phyloP scores from a whole-genome alignment of 1,140 invertebrate genomes.

The Zaprionus camerounensis region DNA sequence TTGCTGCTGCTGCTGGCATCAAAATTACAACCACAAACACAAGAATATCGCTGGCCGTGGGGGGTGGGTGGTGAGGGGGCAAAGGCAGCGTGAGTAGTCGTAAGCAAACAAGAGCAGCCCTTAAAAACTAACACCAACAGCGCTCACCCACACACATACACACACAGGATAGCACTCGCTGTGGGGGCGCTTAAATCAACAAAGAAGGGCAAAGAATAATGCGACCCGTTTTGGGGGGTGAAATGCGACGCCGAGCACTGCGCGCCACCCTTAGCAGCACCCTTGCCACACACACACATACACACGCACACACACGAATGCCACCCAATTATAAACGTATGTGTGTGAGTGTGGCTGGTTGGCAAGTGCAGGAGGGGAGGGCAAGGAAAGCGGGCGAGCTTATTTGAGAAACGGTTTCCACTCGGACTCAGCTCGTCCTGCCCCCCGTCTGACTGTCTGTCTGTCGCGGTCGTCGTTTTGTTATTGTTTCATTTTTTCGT shows the following conservation, averaged over 20 bases:
- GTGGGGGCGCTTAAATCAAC: constrained; percentile 67
- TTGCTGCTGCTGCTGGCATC: constrained; percentile 44
- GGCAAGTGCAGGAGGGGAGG: neutral
- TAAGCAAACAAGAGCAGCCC: constrained; percentile 57
- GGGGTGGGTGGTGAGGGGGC: neutral
- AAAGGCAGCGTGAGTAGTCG: constrained; percentile 7
- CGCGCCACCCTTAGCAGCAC: constrained; percentile 58
- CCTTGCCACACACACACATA: constrained; percentile 49
- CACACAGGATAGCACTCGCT: constrained; percentile 11
- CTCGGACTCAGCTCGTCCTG: neutral
- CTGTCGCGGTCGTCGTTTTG: constrained; percentile 35
- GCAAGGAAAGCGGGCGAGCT: constrained; percentile 30
- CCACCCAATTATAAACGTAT: constrained; percentile 83
- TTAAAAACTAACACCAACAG: constrained; percentile 37
- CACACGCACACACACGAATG: constrained; percentile 50
- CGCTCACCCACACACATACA: constrained; percentile 12
- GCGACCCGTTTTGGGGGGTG: constrained; percentile 68
- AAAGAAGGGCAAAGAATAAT: constrained; percentile 58
- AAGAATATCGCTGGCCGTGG: constrained; percentile 44
- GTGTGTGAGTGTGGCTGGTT: constrained; percentile 17
- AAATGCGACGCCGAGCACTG: constrained; percentile 42
- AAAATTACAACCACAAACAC: constrained; percentile 77
- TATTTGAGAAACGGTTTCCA: constrained; percentile 50
- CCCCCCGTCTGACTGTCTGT: constrained; percentile 15
- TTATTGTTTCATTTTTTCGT: constrained; percentile 80